Percentiles rank a stretch among this genome's conserved stretches.
Evolutionary conservation across 2,888 invertebrate species (phyloP).

Genomic region (Drosophila niveifrons): DNA sequence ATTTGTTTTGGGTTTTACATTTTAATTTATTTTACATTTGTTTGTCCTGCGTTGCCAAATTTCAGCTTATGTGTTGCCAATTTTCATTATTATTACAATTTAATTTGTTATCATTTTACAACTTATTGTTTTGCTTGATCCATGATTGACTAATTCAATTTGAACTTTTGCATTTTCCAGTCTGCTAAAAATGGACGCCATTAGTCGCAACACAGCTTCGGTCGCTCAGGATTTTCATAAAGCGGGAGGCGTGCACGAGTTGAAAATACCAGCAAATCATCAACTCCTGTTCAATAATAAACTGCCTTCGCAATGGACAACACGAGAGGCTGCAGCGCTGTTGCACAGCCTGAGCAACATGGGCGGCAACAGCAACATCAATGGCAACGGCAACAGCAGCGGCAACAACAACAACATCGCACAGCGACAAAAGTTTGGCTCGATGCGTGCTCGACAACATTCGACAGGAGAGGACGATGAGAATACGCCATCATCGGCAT

Average conservation of each 20-base stretch:
- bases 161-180: conserved; percentile 59
- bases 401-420: conserved; percentile 34
- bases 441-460: conserved; percentile 74
- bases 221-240: conserved; percentile 88
- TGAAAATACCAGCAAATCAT: conserved; percentile 85
- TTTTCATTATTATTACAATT: background rate
- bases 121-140: background rate
- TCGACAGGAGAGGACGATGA: conserved; percentile 82
- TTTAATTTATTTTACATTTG: too few relatives aligned
- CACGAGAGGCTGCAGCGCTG: conserved; percentile 84
- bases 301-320: conserved; percentile 85
- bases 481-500: conserved; percentile 82
- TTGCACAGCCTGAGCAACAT: conserved; percentile 82
- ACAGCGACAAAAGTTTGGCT: conserved; percentile 69
- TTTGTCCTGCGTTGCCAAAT: conserved; percentile 11
- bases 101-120: background rate
- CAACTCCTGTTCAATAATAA: conserved; percentile 85
- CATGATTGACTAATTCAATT: background rate
- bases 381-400: conserved; percentile 52
- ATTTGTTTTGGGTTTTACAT: too few relatives aligned
- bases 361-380: conserved; percentile 48
- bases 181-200: conserved; percentile 86
- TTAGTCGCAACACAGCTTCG: conserved; percentile 86
- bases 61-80: conserved; percentile 2
- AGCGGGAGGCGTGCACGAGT: conserved; percentile 87